These are phyloP conservation scores for Serranus cabrilla DNA, from an alignment of 2,797 vertebrate species.

Conservation along the genomic window DNA sequence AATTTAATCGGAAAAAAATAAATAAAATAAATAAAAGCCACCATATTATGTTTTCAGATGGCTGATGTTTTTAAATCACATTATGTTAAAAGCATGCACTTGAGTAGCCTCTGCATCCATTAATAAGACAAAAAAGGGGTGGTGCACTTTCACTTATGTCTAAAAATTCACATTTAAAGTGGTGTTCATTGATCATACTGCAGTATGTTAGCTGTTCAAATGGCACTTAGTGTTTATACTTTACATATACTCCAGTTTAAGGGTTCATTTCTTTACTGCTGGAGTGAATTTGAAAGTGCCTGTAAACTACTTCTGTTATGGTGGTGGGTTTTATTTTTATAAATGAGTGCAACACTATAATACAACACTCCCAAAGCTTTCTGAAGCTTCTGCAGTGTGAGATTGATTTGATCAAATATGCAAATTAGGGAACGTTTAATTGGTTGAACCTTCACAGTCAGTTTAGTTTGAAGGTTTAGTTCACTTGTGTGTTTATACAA, in stretches of 20 bases:
- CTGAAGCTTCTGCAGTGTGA: constrained; percentile 13
- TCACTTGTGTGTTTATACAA: constrained; percentile 24
- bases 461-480: constrained; percentile 14
- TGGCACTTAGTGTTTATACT: constrained; percentile 41
- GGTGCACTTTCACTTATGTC: constrained; percentile 35
- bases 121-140: constrained; percentile 35
- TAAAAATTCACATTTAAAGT: constrained; percentile 50
- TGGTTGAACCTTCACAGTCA: constrained; percentile 18
- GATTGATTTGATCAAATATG: constrained; percentile 36
- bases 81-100: constrained; percentile 59
- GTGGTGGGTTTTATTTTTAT: constrained; percentile 6
- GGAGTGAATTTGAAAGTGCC: constrained; percentile 1
- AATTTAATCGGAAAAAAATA: constrained; percentile 41
- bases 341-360: constrained; percentile 1
- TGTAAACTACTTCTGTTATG: constrained; percentile 13
- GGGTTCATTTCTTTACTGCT: constrained; percentile 14
- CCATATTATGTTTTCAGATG: constrained; percentile 31
- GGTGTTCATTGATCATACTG: constrained; percentile 32
- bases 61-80: constrained; percentile 57
- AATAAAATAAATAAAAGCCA: constrained; percentile 3
- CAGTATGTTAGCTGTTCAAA: constrained; percentile 23
- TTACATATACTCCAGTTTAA: constrained; percentile 17
- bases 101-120: constrained; percentile 46
- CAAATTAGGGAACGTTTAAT: constrained; percentile 22
- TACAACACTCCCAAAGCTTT: constrained; percentile 5